Evolutionary conservation across 2,797 vertebrate genomes (phyloP).

Genomic region (Enteromius anoplus): DNA sequence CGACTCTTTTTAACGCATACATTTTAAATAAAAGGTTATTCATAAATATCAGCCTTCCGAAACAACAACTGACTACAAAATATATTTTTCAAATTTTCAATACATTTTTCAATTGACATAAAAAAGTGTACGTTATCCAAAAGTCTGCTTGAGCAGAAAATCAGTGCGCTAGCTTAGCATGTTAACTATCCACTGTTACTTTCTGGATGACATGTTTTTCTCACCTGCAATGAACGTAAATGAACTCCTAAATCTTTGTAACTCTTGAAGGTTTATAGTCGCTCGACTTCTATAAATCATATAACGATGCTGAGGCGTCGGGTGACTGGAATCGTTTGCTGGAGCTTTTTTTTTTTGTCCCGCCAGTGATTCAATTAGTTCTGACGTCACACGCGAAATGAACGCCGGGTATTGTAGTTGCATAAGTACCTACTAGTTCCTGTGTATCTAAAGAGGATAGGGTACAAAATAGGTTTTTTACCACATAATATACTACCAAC

Average conservation of each 20-base stretch:
- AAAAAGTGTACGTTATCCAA: not conserved
- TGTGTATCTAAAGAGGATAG: not conserved
- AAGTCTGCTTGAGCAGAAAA: not conserved
- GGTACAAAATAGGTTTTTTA: not conserved
- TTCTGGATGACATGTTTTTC: not conserved
- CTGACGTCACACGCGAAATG: not conserved
- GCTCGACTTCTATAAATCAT: not conserved
- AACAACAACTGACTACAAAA: not conserved
- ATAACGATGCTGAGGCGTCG: not conserved
- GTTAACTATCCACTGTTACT: not conserved
- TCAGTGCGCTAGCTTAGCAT: slow-evolving; percentile 36
- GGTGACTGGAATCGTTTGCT: slow-evolving; percentile 23
- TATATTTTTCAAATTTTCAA: too few relatives aligned
- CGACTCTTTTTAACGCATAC: not conserved
- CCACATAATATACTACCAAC: not conserved
- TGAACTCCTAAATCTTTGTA: not conserved
- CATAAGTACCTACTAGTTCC: not conserved
- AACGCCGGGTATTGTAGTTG: slow-evolving; percentile 59
- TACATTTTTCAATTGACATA: not conserved
- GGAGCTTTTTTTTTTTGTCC: slow-evolving; percentile 58
- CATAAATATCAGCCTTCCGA: not conserved
- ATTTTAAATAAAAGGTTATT: not conserved
- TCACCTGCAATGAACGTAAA: not conserved
- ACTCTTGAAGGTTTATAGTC: not conserved
- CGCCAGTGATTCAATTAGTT: slow-evolving; percentile 74